Percentiles rank a stretch among this genome's conserved stretches.
These are phyloP conservation scores for Torymus tubicola DNA, from an alignment of 2,888 invertebrate genomes.

Conservation along the genomic window DNA sequence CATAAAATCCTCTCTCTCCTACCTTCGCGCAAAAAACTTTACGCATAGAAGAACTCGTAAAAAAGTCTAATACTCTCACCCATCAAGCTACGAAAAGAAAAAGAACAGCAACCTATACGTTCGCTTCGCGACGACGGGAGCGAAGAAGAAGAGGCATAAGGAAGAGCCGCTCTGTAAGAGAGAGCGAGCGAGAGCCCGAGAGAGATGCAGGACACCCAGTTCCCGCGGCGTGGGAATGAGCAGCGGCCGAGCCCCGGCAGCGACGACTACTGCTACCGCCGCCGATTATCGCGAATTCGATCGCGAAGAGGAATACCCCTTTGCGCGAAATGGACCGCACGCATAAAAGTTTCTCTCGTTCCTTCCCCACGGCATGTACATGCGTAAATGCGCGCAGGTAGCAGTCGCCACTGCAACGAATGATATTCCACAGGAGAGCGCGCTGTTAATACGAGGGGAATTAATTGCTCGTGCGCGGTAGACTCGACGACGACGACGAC, in stretches of 20 bases:
- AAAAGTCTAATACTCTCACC: slow-evolving; percentile 15
- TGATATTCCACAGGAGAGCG: background rate
- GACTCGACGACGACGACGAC: background rate
- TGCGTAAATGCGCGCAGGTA: no score
- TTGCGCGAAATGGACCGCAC: slow-evolving; percentile 47
- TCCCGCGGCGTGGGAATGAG: slow-evolving; percentile 59
- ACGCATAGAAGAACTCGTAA: slow-evolving; percentile 7
- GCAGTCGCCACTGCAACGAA: no score
- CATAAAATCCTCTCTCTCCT: background rate
- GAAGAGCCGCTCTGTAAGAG: background rate
- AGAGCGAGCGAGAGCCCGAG: background rate
- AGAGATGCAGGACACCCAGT: slow-evolving; percentile 48
- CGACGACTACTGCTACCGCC: background rate
- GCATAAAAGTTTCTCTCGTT: slow-evolving; percentile 15
- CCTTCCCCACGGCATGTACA: no score
- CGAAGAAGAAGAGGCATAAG: background rate
- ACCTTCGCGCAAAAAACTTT: slow-evolving; percentile 4
- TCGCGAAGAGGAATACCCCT: slow-evolving; percentile 54
- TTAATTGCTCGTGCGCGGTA: slow-evolving; percentile 35
- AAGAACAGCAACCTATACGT: background rate
- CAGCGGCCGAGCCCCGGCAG: slow-evolving; percentile 45
- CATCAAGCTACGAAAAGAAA: background rate
- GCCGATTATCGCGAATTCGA: slow-evolving; percentile 60
- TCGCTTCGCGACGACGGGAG: no score
- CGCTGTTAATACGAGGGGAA: slow-evolving; percentile 32